Conservation (phyloP, 1,140 invertebrate species). For the Muscidifurax raptorellus region DNA sequence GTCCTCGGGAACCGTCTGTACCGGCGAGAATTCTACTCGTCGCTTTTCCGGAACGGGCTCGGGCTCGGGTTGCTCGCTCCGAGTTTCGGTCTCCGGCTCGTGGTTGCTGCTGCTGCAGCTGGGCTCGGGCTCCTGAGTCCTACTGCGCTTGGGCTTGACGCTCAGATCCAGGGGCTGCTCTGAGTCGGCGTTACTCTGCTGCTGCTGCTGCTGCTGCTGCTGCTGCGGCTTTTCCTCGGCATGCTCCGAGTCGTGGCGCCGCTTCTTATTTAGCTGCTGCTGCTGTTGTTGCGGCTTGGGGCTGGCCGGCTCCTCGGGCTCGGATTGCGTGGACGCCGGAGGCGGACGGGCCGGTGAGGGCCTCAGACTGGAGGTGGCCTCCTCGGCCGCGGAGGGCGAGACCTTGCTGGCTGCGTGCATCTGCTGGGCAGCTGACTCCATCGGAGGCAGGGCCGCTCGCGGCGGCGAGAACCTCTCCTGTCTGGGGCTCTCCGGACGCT, state of each 20-base stretch:
- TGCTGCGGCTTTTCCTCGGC: constrained; percentile 3
- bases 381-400: constrained; percentile 80
- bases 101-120: constrained; percentile 39
- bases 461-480: constrained; percentile 75
- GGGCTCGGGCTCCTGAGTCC: background rate
- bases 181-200: background rate
- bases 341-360: constrained; percentile 80
- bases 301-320: constrained; percentile 54
- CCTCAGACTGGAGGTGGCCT: constrained; percentile 78
- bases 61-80: constrained; percentile 70
- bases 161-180: constrained; percentile 47
- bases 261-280: constrained; percentile 72
- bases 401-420: constrained; percentile 71
- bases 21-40: constrained; percentile 68
- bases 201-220: constrained; percentile 35
- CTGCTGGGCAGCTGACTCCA: background rate
- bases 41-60: constrained; percentile 80
- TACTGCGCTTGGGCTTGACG: constrained; percentile 31
- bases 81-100: background rate
- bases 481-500: constrained; percentile 65
- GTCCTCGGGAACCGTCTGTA: constrained; percentile 37
- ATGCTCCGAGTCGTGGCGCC: constrained; percentile 77
- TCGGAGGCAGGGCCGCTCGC: constrained; percentile 55
- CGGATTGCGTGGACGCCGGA: constrained; percentile 57
- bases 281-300: background rate